Base-by-base conservation (phyloP, 2,888 invertebrate genomes). In the Caenorhabditis plicata region DNA sequence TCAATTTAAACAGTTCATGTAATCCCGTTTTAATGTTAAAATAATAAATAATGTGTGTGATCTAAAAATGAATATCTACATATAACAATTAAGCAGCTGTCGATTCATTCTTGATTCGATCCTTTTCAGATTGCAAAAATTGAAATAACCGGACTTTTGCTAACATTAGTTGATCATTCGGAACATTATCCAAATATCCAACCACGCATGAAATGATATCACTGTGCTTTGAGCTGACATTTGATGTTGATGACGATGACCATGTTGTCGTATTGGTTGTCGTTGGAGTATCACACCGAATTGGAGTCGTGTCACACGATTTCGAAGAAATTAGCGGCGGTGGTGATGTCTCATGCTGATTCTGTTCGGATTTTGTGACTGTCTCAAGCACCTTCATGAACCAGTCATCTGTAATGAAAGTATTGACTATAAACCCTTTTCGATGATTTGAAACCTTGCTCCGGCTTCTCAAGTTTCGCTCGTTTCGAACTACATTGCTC, bases 141-240 rank as follows among this genome's bases (percentile, higher is more conserved):
- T 56, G 56, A 27, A 56, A 55, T 23, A 55, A 26, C 26, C 50
- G 22, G 8, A 56, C 56, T 46, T 56, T 50, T 33, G 36, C 33
- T 22, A 55, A 20, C 55, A 55, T 55, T 7, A 55, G 19, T 17
- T 55, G 49, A 13, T 55, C 49, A 13, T 49, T 44, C 5, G 48
- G 49, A 32, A 55, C 44, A 11, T 32, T 35, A n/a, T 55, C 49
- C n/a, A 45, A 17, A 31, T 45, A 55, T 26, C 32, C 40, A 3
- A 40, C 44, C 15, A 55, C 43, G 20, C 48, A 55, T 7, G 55
- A 25, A 8, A 50, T 25, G 19, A 56, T 50, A 36, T 56, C 45
- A 3, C 43, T 23, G 17, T 54, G 47, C 15, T 48, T 54, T 35
- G 29, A 27, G 7, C 13, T 7, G 7, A 13, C 13, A 27, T 27